Evolutionary conservation across 2,797 vertebrate genomes (phyloP).

Genomic region (Mormyrops boulengeri): DNA sequence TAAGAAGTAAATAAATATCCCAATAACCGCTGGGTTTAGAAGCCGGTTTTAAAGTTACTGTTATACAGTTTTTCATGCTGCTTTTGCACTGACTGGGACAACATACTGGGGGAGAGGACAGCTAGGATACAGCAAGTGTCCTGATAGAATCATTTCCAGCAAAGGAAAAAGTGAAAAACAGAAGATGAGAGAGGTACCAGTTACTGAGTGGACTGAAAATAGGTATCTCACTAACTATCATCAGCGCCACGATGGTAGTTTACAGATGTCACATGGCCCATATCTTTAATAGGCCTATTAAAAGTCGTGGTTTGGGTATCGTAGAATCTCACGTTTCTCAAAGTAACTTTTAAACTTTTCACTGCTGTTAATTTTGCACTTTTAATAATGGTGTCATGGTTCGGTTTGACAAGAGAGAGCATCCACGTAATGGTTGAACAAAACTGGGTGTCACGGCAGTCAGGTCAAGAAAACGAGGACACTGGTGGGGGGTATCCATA

Average conservation of each 20-base stretch:
- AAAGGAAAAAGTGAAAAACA: constrained; percentile 17
- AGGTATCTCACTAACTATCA: constrained; percentile 65
- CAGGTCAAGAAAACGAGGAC: no score
- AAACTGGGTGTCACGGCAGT: no score
- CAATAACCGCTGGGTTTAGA: not conserved
- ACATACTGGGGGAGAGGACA: constrained; percentile 64
- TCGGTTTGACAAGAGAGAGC: no score
- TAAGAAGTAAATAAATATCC: not conserved
- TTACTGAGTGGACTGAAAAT: constrained; percentile 39
- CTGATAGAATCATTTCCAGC: constrained; percentile 45
- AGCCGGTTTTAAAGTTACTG: not conserved
- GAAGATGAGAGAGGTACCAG: constrained; percentile 46
- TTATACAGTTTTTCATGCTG: not conserved
- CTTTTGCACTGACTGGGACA: not conserved
- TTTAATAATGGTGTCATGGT: no score
- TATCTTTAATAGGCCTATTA: no score
- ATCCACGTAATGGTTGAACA: no score
- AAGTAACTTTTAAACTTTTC: no score
- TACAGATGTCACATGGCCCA: constrained; percentile 66
- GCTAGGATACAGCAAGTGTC: constrained; percentile 46
- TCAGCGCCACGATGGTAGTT: constrained; percentile 42
- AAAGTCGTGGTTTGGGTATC: no score
- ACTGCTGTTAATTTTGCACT: no score
- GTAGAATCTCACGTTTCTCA: no score
- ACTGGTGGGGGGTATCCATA: no score